Conservation (phyloP, 2,888 invertebrate genomes). For the Cremastinae sp. region DNA sequence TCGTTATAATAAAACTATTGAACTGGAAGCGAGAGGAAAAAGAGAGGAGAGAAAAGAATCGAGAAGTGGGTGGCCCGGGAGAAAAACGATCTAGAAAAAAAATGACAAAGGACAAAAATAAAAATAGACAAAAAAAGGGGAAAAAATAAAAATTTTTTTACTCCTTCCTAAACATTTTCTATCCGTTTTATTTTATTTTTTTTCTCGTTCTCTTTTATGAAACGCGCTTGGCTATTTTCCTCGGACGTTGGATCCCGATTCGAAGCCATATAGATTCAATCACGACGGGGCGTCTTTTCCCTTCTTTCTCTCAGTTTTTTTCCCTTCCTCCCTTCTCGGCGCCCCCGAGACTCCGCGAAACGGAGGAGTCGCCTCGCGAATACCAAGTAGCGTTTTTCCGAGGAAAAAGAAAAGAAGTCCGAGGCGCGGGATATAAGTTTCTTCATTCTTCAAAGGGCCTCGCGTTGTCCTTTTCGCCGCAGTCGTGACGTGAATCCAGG, state of each 20-base stretch:
- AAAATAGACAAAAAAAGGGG: slow-evolving; percentile 23
- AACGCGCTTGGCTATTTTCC: slow-evolving; percentile 45
- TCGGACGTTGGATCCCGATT: slow-evolving; percentile 41
- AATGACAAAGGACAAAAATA: slow-evolving; percentile 5
- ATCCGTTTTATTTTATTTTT: slow-evolving; percentile 24
- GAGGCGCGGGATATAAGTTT: slow-evolving; percentile 1
- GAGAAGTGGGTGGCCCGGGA: too few species aligned
- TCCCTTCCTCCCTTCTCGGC: slow-evolving; percentile 13
- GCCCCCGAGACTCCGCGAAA: slow-evolving; percentile 28
- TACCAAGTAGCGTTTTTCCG: slow-evolving; percentile 69
- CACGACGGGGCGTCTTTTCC: slow-evolving; percentile 57
- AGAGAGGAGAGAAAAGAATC: not conserved
- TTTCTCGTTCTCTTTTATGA: slow-evolving; percentile 43
- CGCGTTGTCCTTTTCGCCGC: slow-evolving; percentile 8
- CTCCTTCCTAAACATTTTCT: too few species aligned
- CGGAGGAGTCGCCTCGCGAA: slow-evolving; percentile 70
- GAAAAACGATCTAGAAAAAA: too few species aligned
- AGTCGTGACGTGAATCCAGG: slow-evolving; percentile 55
- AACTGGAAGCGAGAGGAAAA: slow-evolving; percentile 13
- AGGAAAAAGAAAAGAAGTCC: slow-evolving; percentile 14
- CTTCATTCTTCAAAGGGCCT: slow-evolving; percentile 1
- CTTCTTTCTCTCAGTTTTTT: too few species aligned
- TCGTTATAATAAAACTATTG: slow-evolving; percentile 77
- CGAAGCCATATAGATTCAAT: slow-evolving; percentile 63
- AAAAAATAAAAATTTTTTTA: too few species aligned